phyloP scores from a whole-genome alignment of 2,113 vertebrate species.

The Pteruthius melanotis region DNA sequence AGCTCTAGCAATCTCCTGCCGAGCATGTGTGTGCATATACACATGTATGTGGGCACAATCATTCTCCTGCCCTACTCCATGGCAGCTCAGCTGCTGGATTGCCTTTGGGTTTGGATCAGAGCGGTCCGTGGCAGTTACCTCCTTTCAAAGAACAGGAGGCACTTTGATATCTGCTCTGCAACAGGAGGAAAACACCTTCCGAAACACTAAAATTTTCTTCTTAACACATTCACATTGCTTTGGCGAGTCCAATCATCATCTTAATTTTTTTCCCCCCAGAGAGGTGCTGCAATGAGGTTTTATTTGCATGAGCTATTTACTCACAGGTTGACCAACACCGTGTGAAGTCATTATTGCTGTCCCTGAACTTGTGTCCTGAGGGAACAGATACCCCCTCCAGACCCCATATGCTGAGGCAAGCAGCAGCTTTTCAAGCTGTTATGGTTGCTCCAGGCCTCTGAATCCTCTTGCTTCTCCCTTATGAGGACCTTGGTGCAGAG shows the following conservation, averaged over 20 bases:
- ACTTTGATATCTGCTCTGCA: not conserved
- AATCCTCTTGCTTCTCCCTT: not conserved
- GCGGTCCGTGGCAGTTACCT: not conserved
- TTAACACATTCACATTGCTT: not conserved
- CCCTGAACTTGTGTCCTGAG: not conserved
- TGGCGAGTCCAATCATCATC: not conserved
- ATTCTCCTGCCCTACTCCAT: not conserved
- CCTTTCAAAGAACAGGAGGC: not conserved
- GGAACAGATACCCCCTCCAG: not conserved
- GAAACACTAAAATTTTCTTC: not conserved
- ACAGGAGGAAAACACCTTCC: not conserved
- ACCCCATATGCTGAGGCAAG: rapidly evolving
- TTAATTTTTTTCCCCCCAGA: not conserved
- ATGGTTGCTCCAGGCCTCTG: not conserved
- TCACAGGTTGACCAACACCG: not conserved
- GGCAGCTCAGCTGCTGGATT: not conserved
- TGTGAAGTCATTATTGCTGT: not conserved
- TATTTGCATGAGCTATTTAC: not conserved
- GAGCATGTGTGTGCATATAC: not conserved
- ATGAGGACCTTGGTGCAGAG: not conserved
- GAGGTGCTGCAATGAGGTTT: not conserved
- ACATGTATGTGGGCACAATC: not conserved
- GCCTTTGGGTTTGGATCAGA: not conserved
- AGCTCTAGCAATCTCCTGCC: not conserved
- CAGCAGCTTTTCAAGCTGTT: not conserved